Base-by-base conservation (phyloP, 2,797 vertebrate species). In the Diglossa cyanea region DNA sequence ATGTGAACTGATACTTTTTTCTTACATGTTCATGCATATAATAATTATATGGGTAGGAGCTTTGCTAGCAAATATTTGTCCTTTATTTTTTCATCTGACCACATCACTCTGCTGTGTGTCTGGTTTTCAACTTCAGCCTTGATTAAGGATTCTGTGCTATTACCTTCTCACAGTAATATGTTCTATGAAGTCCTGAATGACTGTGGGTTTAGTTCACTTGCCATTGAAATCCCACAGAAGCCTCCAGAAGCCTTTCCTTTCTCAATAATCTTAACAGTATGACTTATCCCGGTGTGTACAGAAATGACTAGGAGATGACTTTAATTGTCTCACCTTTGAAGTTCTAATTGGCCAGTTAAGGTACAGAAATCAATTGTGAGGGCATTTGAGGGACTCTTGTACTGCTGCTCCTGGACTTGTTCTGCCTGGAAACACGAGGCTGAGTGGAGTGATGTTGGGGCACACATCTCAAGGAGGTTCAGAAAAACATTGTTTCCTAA, bases 401-500 rank as follows among this genome's bases (percentile, higher is more conserved):
- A 21, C 28, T 70, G 19, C 35, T 76, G 23, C 12, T 83, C 10
- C 54, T 86, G 15, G 42, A 47, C 19, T 10, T 62, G 26, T 25
- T 21, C 53, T 72, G 35, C 35, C 63, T 10, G 44, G 17, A 81
- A 84, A 40, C 8, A 7, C 0, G 0, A 54, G 47, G 12, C 28
- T 71, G 9, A 16, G 17, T 35, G 13, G 20, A 45, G 23, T 30
- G 48, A n/a, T 2, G 0, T 8, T 40, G 19, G 39, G 73, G 53
- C 21, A 66, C 17, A 30, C 10, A 21, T 30, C 58, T 65, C 72
- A 42, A 5, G 9, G 18, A 58, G 4, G 19, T 54, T 68, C 39
- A 68, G 47, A 48, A 91, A 73, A 73, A 18, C 5, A 5, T 50
- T 26, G 10, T 39, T 81, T 76, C 84, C 28, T 60, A 47, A 71